Evolutionary conservation across 1,140 invertebrate species (phyloP), one percentile per base, ranked within the genome.

Genomic region (Ptiloglossa arizonensis): DNA sequence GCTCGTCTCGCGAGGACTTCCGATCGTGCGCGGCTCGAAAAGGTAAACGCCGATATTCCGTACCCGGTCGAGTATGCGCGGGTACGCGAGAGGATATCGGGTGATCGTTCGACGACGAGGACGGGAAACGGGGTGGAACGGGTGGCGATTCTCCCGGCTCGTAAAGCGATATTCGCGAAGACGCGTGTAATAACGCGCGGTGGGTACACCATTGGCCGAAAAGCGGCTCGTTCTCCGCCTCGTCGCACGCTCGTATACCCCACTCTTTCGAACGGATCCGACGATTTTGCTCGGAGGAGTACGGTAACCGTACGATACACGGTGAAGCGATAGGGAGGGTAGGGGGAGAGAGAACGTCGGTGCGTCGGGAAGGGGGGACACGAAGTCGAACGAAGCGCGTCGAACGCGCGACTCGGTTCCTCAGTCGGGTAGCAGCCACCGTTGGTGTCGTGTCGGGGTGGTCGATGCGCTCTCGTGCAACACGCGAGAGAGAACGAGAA

Each of bases 391-490:
- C 87, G 82, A 83, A 87, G 86, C 83, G 86, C 85, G 82, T 78
- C 68, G 83, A 72, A 72, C 76, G 80, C 83, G 66, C 67, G 63
- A 41, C 56, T 66, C 80, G 81, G 73, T 29, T 69, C 81, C 81
- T 83, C 88, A 90, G 90, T 91, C 80, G 74, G 86, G 85, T 88
- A 83, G 81, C 85, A 89, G 83, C 87, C 85, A 80, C 77, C 85
- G 88, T 69, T 46, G 84, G 83, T 62, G 38, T 77, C 29, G 77
- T 17, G 57, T 79, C 74, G 56, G 11, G 24, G 29, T 27, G 50
- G 22, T 64, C 24, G 57, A 67, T 50, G n/a, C 46, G 69, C 27
- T 54, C 52, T 64, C 57, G 19, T 13, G 35, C n/a, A 17, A 11
- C 74, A 81, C 67, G 77, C 57, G 82, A 71, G 27, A 35, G 54